Conservation (phyloP, 2,888 invertebrate genomes). For the Halictus quadricinctus region DNA sequence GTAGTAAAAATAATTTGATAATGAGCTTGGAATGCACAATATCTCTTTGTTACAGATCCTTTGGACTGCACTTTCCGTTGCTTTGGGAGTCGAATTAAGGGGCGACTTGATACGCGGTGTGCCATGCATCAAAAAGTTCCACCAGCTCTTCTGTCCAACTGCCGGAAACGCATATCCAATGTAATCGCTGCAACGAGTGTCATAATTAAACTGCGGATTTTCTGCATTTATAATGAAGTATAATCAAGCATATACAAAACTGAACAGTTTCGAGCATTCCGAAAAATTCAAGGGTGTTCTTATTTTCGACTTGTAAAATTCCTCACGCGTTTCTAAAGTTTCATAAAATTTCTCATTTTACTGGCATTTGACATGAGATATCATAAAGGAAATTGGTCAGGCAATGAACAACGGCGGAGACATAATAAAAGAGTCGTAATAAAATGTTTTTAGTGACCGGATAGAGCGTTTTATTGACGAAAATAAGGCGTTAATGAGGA, state of each 20-base stretch:
- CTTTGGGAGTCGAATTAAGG: slow-evolving; percentile 92
- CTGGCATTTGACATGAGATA: not conserved
- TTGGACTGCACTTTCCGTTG: slow-evolving; percentile 94
- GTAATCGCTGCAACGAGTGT: slow-evolving; percentile 84
- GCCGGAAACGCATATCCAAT: slow-evolving; percentile 95
- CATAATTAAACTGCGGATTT: not conserved
- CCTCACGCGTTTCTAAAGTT: too few relatives aligned
- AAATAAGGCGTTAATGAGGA: slow-evolving; percentile 95
- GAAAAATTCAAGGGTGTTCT: too few relatives aligned
- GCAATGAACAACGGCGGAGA: not conserved
- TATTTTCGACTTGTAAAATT: too few relatives aligned
- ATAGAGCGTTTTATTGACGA: slow-evolving; percentile 97
- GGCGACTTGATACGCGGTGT: slow-evolving; percentile 94
- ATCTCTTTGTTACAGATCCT: slow-evolving; percentile 87
- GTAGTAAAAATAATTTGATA: not conserved
- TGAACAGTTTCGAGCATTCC: too few relatives aligned
- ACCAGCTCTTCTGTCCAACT: slow-evolving; percentile 95
- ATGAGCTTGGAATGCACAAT: not conserved
- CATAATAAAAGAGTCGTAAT: not conserved
- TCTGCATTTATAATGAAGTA: too few relatives aligned
- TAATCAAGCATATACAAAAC: too few relatives aligned
- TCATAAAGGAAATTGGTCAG: not conserved
- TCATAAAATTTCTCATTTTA: too few relatives aligned
- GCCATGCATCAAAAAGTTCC: slow-evolving; percentile 94
- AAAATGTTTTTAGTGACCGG: slow-evolving; percentile 87